Conservation (phyloP, 2,797 vertebrate genomes). For the Morus bassanus region DNA sequence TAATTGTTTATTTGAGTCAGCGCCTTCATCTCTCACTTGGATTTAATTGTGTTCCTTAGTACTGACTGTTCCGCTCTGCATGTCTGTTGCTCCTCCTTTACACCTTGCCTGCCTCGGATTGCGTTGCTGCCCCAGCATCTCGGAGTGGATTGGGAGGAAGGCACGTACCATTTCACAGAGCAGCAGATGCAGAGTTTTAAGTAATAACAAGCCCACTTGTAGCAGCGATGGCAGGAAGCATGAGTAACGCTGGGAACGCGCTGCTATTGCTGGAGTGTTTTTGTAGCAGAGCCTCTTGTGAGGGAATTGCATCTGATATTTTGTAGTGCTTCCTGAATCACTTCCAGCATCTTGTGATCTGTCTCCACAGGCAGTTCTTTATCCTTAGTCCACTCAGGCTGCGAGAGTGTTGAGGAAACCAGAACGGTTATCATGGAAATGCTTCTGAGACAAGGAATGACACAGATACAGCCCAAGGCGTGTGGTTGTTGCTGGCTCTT, state of each 20-base stretch:
- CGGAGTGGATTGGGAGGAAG: accelerated
- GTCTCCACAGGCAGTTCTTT: slow-evolving; percentile 18
- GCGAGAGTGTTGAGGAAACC: neutral
- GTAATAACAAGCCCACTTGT: neutral
- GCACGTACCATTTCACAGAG: neutral
- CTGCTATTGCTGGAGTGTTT: neutral
- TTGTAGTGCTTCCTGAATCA: slow-evolving; percentile 33
- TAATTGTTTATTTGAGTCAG: neutral
- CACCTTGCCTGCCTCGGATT: neutral
- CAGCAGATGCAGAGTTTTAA: neutral
- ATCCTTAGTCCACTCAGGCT: neutral
- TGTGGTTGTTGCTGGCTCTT: neutral
- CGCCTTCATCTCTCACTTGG: neutral
- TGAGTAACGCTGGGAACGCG: neutral
- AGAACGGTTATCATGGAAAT: neutral
- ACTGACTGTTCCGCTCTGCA: neutral
- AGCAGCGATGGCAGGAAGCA: neutral
- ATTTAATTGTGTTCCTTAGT: neutral
- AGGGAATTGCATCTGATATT: neutral
- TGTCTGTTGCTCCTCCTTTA: neutral
- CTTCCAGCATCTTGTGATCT: neutral
- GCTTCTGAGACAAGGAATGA: neutral
- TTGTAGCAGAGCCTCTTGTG: neutral
- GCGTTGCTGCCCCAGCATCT: neutral
- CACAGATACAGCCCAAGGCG: neutral